Base-by-base conservation (phyloP, 2,888 invertebrate genomes). In the Campaea margaritaria region DNA sequence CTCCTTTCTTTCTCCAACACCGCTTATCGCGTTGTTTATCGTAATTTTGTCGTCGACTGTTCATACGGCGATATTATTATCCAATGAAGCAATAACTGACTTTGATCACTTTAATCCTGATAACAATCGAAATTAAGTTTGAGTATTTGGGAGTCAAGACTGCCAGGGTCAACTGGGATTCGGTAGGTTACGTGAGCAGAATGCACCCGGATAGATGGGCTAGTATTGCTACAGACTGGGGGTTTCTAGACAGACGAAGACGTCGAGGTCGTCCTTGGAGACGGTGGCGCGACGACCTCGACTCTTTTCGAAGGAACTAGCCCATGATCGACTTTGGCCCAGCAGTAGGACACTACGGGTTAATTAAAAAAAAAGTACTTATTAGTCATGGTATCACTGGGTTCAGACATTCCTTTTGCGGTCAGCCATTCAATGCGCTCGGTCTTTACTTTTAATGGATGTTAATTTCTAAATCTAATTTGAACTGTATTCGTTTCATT, bases 1-100 rank as follows among this genome's bases (percentile, higher is more conserved):
- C 14, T 57, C 54, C 63, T 65, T 64, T 69, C 68, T 69, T 49
- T 61, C 55, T 42, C 66, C 56, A 65, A 9, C 38, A 38, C 68
- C 68, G 70, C 67, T 65, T 71, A 63, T 64, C 44, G 41, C 41
- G 12, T 16, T 31, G 5, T 43, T 54, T 55, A 53, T 52, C 58
- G 39, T n/a, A 11, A 49, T 50, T 27, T 48, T 21, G n/a, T 27
- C 44, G 58, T 58, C 48, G 36, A 21, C 14, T 47, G 36, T 50
- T 49, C 36, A 45, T 41, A 52, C 21, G n/a, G 27, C 11, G 42
- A 36, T 27, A 45, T 43, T 21, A 46, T 28, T 54, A 57, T 47
- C n/a, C 46, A 34, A 36, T 50, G 4, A 14, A 45, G 14, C 47
- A 27, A 21, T 62, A 56, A 42, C 39, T 12, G 45, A 31, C 43